Conservation (phyloP, 53 echinoderm and acorn worm species). For the Zoroaster sp. region DNA sequence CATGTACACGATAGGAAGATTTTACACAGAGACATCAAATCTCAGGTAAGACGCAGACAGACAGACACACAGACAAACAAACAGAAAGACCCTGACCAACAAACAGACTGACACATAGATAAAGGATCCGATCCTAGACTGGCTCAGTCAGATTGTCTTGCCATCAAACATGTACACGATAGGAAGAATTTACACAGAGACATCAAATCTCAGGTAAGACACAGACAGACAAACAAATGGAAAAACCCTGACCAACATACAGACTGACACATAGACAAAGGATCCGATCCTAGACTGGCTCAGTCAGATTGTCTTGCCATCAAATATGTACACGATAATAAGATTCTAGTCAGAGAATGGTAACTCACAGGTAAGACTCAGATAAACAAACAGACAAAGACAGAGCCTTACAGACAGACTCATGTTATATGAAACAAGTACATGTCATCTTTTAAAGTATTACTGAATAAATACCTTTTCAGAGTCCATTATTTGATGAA, state of each 20-base stretch:
- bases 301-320: constrained; percentile 90
- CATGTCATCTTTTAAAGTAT: no score
- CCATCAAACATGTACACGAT: constrained; percentile 85
- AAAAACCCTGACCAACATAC: not conserved
- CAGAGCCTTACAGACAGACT: no score
- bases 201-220: constrained; percentile 84
- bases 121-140: constrained; percentile 50
- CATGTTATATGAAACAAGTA: no score
- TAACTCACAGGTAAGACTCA: constrained; percentile 76
- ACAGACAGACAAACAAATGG: not conserved
- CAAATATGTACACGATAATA: constrained; percentile 85
- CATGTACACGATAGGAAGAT: constrained; percentile 96
- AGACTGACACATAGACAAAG: not conserved
- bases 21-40: constrained; percentile 93
- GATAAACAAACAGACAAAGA: not conserved
- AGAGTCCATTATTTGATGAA: no score
- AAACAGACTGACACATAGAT: not conserved
- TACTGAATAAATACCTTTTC: no score
- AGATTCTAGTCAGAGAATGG: constrained; percentile 84
- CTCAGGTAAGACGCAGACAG: constrained; percentile 63
- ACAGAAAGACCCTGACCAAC: not conserved
- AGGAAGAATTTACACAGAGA: constrained; percentile 89
- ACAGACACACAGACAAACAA: not conserved
- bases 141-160: constrained; percentile 95
- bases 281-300: constrained; percentile 73